Conservation (phyloP, 1,140 invertebrate species). For the Paraescarpia echinospica region DNA sequence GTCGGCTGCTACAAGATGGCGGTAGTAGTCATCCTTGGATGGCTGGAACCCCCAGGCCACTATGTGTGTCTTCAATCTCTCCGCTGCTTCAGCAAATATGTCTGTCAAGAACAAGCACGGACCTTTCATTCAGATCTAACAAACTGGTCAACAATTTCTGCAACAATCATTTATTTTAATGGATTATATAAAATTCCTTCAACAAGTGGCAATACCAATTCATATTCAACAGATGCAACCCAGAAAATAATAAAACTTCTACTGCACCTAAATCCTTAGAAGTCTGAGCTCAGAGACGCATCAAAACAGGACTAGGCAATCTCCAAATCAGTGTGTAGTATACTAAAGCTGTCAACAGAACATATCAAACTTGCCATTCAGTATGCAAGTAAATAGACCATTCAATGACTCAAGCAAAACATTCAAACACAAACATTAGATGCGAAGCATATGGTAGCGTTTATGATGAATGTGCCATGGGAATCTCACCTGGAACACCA, state of each 20-base stretch:
- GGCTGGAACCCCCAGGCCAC: conserved; percentile 66
- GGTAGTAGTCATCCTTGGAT: conserved; percentile 65
- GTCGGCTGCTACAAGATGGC: conserved; percentile 63
- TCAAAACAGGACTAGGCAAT: neutral
- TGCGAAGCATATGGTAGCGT: neutral
- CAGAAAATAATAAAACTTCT: neutral
- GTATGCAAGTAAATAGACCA: too few relatives aligned
- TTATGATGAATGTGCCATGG: neutral
- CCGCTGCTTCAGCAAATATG: conserved; percentile 58
- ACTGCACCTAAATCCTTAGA: too few relatives aligned
- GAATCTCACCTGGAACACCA: conserved; percentile 60
- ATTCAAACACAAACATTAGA: neutral
- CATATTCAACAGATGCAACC: too few relatives aligned
- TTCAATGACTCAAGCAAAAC: too few relatives aligned
- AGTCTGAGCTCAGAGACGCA: too few relatives aligned
- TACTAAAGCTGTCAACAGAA: too few relatives aligned
- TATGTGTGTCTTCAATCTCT: conserved; percentile 62
- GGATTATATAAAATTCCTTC: too few relatives aligned
- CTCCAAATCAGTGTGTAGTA: neutral
- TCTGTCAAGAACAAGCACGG: conserved; percentile 35
- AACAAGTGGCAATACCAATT: too few relatives aligned
- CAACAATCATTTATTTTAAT: too few relatives aligned
- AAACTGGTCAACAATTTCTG: neutral
- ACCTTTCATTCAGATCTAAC: neutral
- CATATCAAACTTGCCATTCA: too few relatives aligned